Percentiles rank a stretch among this genome's conserved stretches.
Evolutionary conservation across 2,888 invertebrate genomes (phyloP).

Genomic region (Pseudococcus jackbeardsleyi): DNA sequence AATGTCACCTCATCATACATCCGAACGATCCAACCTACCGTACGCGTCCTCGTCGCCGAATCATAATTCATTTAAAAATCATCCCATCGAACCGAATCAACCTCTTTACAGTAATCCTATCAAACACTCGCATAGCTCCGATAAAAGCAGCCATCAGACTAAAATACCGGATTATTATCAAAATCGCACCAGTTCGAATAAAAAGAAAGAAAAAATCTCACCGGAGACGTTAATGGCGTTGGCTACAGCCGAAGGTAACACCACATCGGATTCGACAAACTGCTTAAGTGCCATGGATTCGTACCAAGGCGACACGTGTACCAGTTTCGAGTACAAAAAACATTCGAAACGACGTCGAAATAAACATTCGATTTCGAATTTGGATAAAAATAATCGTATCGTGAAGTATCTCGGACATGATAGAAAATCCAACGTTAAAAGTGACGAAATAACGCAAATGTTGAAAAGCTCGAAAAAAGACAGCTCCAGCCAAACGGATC

Average conservation of each 20-base stretch:
- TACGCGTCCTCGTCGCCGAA: slow-evolving; percentile 45
- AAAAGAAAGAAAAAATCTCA: slow-evolving; percentile 62
- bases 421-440: slow-evolving; percentile 26
- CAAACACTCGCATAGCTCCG: not conserved
- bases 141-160: not conserved
- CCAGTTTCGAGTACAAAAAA: slow-evolving; percentile 63
- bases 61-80: slow-evolving; percentile 30
- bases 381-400: slow-evolving; percentile 56
- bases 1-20: slow-evolving; percentile 69
- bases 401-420: slow-evolving; percentile 56
- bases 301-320: slow-evolving; percentile 64
- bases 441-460: slow-evolving; percentile 54
- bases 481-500: slow-evolving; percentile 78
- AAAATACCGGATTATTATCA: slow-evolving; percentile 48
- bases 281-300: slow-evolving; percentile 64
- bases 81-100: not conserved
- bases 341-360: slow-evolving; percentile 54
- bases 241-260: slow-evolving; percentile 68
- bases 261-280: slow-evolving; percentile 65
- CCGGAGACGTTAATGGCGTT: slow-evolving; percentile 60
- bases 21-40: slow-evolving; percentile 15
- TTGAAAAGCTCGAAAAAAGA: slow-evolving; percentile 73
- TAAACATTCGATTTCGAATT: slow-evolving; percentile 30
- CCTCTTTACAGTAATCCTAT: slow-evolving; percentile 25
- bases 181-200: slow-evolving; percentile 59